A percentile compares a stretch with the other conserved stretches of the same genome.
Conservation (phyloP, 2,113 vertebrate species). For the Gymnarchus niloticus region DNA sequence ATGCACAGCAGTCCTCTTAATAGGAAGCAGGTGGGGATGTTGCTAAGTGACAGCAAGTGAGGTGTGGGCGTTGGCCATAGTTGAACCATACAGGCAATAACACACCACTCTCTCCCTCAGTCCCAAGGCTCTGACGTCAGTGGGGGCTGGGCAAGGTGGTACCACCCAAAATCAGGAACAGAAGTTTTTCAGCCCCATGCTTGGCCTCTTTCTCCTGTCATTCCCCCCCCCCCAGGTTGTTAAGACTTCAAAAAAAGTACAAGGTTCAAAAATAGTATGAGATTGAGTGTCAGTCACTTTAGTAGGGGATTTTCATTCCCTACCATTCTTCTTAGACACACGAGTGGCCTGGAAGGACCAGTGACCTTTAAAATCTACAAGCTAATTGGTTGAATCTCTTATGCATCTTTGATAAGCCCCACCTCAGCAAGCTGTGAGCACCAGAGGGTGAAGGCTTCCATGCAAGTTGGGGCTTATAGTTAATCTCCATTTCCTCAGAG, state of each 20-base stretch:
- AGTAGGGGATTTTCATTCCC: slow-evolving; percentile 36
- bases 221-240: slow-evolving; percentile 34
- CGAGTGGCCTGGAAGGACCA: slow-evolving; percentile 27
- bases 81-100: not conserved
- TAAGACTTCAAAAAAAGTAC: slow-evolving; percentile 36
- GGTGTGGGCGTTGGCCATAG: not conserved
- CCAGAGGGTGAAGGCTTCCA: not conserved
- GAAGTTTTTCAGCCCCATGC: slow-evolving; percentile 28
- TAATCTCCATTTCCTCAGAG: not conserved
- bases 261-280: slow-evolving; percentile 49
- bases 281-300: slow-evolving; percentile 39
- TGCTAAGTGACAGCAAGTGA: slow-evolving; percentile 25
- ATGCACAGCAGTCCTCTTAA: not conserved
- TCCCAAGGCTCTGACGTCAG: slow-evolving; percentile 36
- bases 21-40: slow-evolving; percentile 5
- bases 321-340: slow-evolving; percentile 35
- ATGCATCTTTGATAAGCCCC: not conserved
- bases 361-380: not conserved
- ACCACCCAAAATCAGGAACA: slow-evolving; percentile 56
- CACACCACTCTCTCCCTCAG: not conserved
- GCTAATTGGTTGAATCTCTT: not conserved
- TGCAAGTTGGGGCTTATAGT: slow-evolving; percentile 7
- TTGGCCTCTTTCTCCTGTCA: slow-evolving; percentile 54
- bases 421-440: not conserved
- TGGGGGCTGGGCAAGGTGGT: slow-evolving; percentile 38